Percentiles rank a stretch among this genome's conserved stretches.
These are phyloP conservation scores for Papilio helenus DNA, from an alignment of 1,140 invertebrate genomes.

Conservation along the genomic window DNA sequence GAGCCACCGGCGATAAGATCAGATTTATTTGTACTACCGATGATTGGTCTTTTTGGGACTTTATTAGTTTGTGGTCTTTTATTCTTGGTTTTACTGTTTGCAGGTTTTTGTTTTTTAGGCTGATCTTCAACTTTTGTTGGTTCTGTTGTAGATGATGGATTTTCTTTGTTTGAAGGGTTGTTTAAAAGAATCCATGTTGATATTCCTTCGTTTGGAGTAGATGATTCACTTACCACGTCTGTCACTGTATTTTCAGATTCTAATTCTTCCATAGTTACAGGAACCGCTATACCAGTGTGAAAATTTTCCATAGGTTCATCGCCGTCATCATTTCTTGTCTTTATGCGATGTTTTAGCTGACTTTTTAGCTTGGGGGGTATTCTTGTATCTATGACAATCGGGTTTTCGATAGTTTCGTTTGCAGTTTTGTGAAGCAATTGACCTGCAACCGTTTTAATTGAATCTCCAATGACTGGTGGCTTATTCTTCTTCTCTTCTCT, in stretches of 20 bases:
- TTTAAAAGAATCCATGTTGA: constrained; percentile 91
- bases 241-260: constrained; percentile 77
- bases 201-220: constrained; percentile 86
- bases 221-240: constrained; percentile 78
- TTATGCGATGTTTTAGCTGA: constrained; percentile 78
- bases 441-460: constrained; percentile 83
- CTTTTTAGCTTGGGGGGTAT: constrained; percentile 85
- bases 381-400: constrained; percentile 83
- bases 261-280: constrained; percentile 82
- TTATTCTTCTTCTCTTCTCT: constrained; percentile 76
- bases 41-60: constrained; percentile 67
- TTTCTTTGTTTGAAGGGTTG: constrained; percentile 66
- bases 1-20: constrained; percentile 80
- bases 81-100: constrained; percentile 65
- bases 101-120: constrained; percentile 70
- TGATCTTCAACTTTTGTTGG: constrained; percentile 67
- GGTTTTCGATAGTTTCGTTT: constrained; percentile 60
- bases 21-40: constrained; percentile 79
- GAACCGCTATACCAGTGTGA: constrained; percentile 84
- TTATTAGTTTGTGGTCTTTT: constrained; percentile 68
- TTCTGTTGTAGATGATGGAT: constrained; percentile 63
- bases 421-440: constrained; percentile 79
- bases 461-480: constrained; percentile 76
- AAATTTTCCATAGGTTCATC: constrained; percentile 76
- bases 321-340: constrained; percentile 73